These are phyloP conservation scores for Petrophora chlorosata DNA, from an alignment of 2,888 invertebrate genomes.

Conservation along the genomic window DNA sequence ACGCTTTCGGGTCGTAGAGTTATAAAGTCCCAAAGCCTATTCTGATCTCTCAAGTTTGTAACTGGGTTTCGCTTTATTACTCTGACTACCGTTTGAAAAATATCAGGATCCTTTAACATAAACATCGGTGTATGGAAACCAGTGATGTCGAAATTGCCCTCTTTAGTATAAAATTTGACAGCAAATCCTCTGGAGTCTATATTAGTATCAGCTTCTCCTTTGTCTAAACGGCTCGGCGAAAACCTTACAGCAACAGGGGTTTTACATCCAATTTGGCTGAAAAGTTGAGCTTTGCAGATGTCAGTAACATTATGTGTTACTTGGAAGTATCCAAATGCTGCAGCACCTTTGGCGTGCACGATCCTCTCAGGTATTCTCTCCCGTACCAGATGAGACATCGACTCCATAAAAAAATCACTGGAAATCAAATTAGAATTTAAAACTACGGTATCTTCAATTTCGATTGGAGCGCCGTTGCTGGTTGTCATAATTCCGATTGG, in stretches of 20 bases:
- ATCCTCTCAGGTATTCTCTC: constrained; percentile 96
- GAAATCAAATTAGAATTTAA: constrained; percentile 91
- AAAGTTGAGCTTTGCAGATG: constrained; percentile 89
- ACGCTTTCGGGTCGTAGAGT: constrained; percentile 91
- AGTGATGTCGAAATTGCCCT: constrained; percentile 92
- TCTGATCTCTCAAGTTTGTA: constrained; percentile 92
- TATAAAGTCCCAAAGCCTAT: constrained; percentile 97
- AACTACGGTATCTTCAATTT: constrained; percentile 88
- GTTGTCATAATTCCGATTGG: constrained; percentile 47
- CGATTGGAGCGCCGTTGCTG: constrained; percentile 90
- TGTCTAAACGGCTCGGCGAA: constrained; percentile 91
- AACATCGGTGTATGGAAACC: constrained; percentile 95
- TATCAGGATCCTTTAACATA: constrained; percentile 92
- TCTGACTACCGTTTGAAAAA: constrained; percentile 95
- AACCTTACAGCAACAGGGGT: constrained; percentile 90
- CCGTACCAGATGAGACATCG: constrained; percentile 90
- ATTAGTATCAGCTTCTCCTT: constrained; percentile 92
- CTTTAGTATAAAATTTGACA: constrained; percentile 47
- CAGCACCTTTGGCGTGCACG: constrained; percentile 96
- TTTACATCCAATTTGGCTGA: constrained; percentile 88
- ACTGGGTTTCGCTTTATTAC: constrained; percentile 96
- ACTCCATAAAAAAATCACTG: constrained; percentile 90
- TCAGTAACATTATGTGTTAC: constrained; percentile 91
- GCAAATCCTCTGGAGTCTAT: constrained; percentile 95
- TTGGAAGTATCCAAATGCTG: constrained; percentile 93